These are phyloP conservation scores for Hybognathus amarus DNA, from an alignment of 2,797 vertebrate genomes.

Conservation along the genomic window DNA sequence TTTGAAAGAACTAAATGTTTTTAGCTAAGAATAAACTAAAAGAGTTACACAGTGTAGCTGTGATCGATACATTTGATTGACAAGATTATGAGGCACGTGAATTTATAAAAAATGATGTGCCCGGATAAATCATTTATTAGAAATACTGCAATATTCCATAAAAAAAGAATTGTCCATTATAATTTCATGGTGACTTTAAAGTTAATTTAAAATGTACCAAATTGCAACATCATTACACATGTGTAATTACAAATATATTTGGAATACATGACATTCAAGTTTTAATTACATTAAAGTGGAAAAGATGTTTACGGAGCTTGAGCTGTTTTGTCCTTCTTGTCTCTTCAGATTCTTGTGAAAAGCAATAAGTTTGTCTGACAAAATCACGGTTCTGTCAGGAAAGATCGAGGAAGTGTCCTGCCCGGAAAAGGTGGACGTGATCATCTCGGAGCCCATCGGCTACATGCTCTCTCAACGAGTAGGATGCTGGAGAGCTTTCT, in stretches of 20 bases:
- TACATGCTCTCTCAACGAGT: conserved; percentile 83
- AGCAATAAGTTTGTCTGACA: conserved; percentile 79
- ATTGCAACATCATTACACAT: neutral
- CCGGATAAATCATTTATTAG: neutral
- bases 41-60: too few relatives aligned
- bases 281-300: neutral
- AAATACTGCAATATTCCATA: neutral
- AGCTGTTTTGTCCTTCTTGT: neutral
- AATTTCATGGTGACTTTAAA: neutral
- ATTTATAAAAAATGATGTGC: neutral
- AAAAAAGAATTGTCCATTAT: neutral
- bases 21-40: too few relatives aligned
- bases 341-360: conserved; percentile 75
- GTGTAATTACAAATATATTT: neutral
- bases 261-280: neutral
- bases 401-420: conserved; percentile 79
- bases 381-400: conserved; percentile 77
- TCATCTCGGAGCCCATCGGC: conserved; percentile 83
- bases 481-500: conserved; percentile 81
- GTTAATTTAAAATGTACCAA: neutral
- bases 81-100: neutral
- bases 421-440: conserved; percentile 78
- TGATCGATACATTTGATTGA: neutral
- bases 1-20: too few relatives aligned
- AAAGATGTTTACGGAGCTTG: neutral